Conservation (phyloP, 2,113 vertebrate species). For the Lanius ludovicianus region DNA sequence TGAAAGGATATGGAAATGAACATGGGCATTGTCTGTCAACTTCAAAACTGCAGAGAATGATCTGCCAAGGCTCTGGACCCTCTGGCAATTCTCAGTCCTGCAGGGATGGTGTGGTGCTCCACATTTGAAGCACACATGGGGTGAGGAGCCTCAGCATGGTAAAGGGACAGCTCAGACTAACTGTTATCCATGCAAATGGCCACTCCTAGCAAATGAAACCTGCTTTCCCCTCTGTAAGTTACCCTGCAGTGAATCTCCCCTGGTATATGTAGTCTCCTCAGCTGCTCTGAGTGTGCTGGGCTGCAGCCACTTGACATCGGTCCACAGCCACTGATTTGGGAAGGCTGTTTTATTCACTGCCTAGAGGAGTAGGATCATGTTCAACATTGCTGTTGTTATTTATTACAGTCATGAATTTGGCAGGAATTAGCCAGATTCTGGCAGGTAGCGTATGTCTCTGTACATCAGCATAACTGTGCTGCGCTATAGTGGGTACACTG, state of each 20-base stretch:
- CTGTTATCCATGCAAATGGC: not conserved
- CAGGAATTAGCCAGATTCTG: constrained; percentile 34
- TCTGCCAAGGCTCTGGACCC: not conserved
- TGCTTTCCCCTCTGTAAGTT: not conserved
- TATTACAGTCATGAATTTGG: constrained; percentile 51
- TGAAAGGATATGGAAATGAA: not conserved
- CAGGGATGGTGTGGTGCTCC: not conserved
- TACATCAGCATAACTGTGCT: not conserved
- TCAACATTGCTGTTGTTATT: constrained; percentile 39
- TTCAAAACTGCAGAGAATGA: not conserved
- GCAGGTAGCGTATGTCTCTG: constrained; percentile 18
- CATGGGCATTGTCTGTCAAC: not conserved
- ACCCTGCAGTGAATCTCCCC: not conserved
- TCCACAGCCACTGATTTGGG: constrained; percentile 10
- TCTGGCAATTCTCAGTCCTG: not conserved
- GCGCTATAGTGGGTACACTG: not conserved
- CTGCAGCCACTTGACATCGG: not conserved
- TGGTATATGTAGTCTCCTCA: not conserved
- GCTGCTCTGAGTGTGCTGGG: constrained; percentile 3
- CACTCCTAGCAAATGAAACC: not conserved
- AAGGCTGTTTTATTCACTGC: constrained; percentile 32
- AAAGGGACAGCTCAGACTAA: not conserved
- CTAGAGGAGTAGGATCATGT: constrained; percentile 26
- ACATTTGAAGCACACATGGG: not conserved
- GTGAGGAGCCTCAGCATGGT: not conserved